Conservation (phyloP, 2,888 invertebrate genomes). For the Cheilosia pagana region DNA sequence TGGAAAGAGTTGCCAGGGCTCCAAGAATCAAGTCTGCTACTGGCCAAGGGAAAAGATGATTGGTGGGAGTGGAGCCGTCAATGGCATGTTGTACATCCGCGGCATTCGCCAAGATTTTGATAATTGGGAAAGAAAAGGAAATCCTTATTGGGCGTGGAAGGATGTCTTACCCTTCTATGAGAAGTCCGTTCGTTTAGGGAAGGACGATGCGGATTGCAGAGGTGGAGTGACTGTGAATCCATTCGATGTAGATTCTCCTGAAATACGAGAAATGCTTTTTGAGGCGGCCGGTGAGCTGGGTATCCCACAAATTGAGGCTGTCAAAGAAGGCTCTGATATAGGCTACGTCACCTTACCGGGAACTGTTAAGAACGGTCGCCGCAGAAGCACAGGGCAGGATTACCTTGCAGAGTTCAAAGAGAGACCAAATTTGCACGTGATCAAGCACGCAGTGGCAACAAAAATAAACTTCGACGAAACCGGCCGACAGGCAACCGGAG, state of each 20-base stretch:
- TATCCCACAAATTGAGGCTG: conserved; percentile 79
- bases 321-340: conserved; percentile 83
- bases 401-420: conserved; percentile 85
- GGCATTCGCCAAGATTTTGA: conserved; percentile 88
- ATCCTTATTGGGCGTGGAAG: conserved; percentile 88
- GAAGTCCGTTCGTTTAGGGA: conserved; percentile 85
- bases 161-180: conserved; percentile 91
- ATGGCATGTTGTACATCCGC: conserved; percentile 87
- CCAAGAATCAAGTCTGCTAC: conserved; percentile 81
- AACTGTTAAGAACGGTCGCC: conserved; percentile 86
- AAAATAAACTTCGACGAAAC: conserved; percentile 84
- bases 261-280: conserved; percentile 79
- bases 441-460: conserved; percentile 85
- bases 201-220: conserved; percentile 76
- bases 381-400: conserved; percentile 90
- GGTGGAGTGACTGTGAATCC: conserved; percentile 83
- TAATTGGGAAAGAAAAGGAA: conserved; percentile 86
- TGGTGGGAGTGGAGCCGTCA: conserved; percentile 88
- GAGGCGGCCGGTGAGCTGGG: conserved; percentile 84
- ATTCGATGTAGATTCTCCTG: conserved; percentile 78
- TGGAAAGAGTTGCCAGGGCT: conserved; percentile 76
- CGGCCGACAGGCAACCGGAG: conserved; percentile 83
- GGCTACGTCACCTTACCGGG: conserved; percentile 85
- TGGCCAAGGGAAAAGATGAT: conserved; percentile 87
- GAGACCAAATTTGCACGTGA: conserved; percentile 85